Percentiles rank a stretch among this genome's conserved stretches.
Evolutionary conservation across 2,888 invertebrate genomes (phyloP).

Genomic region (Tricholauxania praeusta): DNA sequence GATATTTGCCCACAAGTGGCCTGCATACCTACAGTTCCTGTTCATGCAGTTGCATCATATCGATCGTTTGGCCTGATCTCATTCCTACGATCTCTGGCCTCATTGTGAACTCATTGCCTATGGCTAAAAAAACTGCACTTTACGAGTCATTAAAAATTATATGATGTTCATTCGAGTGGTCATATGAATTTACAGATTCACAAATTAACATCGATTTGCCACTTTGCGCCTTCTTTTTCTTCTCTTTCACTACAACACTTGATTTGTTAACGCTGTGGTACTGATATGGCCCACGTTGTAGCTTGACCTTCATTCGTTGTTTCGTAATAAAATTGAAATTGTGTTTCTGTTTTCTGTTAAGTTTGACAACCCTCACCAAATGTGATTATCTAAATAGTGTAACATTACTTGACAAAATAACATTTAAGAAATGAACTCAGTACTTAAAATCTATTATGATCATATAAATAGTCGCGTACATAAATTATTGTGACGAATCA

Average conservation of each 20-base stretch:
- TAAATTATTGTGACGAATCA: too few species aligned
- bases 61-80: neutral
- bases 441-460: too few species aligned
- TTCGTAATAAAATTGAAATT: too few species aligned
- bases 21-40: conserved; percentile 3
- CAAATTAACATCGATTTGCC: conserved; percentile 21
- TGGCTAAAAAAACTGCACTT: neutral
- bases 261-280: too few species aligned
- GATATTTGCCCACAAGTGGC: too few species aligned
- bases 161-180: neutral
- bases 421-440: too few species aligned
- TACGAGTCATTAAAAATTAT: too few species aligned
- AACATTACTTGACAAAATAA: too few species aligned
- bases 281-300: neutral
- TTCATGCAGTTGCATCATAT: neutral
- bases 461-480: too few species aligned
- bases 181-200: neutral
- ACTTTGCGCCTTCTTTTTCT: neutral
- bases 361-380: too few species aligned
- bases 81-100: neutral
- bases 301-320: conserved; percentile 19
- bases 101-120: neutral
- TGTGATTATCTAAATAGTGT: too few species aligned
- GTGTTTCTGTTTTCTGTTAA: too few species aligned
- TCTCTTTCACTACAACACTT: neutral